phyloP scores from a whole-genome alignment of 2,888 invertebrate species.

The Frankliniella fusca region DNA sequence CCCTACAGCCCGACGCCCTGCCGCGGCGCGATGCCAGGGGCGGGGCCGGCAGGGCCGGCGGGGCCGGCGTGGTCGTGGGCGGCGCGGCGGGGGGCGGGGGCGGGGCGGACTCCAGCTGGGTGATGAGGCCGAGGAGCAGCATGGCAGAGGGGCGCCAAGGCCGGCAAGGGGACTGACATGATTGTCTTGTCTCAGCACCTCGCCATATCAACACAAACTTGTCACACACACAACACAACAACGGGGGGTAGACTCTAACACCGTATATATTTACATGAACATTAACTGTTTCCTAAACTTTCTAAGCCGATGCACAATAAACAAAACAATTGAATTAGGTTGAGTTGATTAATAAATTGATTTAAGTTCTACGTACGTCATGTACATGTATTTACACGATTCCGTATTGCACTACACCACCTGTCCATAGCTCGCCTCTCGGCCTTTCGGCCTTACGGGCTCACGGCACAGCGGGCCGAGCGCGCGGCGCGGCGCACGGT shows the following conservation, averaged over 20 bases:
- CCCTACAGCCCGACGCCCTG: conserved; percentile 21
- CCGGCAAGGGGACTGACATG: conserved; percentile 1
- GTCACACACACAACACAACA: conserved; percentile 3
- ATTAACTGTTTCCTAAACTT: conserved; percentile 11
- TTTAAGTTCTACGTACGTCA: conserved; percentile 7
- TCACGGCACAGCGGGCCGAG: neutral
- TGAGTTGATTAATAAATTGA: neutral
- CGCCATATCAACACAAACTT: conserved; percentile 21
- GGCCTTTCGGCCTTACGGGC: conserved; percentile 13
- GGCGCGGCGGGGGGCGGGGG: neutral
- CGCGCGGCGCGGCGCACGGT: neutral
- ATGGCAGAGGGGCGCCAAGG: neutral
- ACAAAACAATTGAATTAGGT: conserved; percentile 4
- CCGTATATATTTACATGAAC: neutral
- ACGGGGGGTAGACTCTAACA: neutral
- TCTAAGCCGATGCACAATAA: neutral
- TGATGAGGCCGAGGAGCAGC: conserved; percentile 11
- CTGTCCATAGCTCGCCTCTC: conserved; percentile 1
- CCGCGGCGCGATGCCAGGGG: conserved; percentile 6
- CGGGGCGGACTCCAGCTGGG: neutral
- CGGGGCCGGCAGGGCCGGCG: neutral
- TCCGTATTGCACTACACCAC: neutral
- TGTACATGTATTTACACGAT: neutral
- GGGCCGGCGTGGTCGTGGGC: neutral
- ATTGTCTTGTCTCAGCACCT: neutral